A percentile compares a stretch with the other conserved stretches of the same genome.
phyloP scores from a whole-genome alignment of 1,140 invertebrate species.

The Aphidius ervi region DNA sequence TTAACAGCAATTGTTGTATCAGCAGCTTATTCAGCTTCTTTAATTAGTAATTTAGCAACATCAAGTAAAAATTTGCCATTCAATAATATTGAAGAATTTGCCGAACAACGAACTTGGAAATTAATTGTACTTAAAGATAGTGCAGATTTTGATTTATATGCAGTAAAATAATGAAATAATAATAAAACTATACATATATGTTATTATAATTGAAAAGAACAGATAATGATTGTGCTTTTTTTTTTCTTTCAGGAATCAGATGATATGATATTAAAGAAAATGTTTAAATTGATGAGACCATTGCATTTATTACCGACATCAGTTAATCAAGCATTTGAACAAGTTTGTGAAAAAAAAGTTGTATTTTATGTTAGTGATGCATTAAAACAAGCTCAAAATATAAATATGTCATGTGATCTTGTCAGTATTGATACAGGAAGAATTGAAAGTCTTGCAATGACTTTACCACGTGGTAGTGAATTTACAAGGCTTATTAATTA shows the following conservation, averaged over 20 bases:
- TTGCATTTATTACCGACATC: constrained; percentile 4
- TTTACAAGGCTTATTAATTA: constrained; percentile 27
- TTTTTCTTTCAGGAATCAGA: constrained; percentile 12
- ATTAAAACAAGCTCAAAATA: constrained; percentile 13
- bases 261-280: constrained; percentile 5
- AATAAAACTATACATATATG: neutral
- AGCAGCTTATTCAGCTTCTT: constrained; percentile 29
- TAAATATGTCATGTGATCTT: constrained; percentile 22
- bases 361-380: constrained; percentile 24
- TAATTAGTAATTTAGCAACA: constrained; percentile 27
- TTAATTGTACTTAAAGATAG: constrained; percentile 19
- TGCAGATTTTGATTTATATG: constrained; percentile 18
- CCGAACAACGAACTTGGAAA: constrained; percentile 26
- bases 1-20: constrained; percentile 25
- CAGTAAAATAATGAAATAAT: neutral
- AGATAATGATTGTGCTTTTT: constrained; percentile 3
- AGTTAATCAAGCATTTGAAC: constrained; percentile 3
- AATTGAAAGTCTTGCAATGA: constrained; percentile 21
- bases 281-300: constrained; percentile 10
- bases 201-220: no score
- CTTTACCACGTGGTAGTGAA: constrained; percentile 20
- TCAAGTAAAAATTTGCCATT: constrained; percentile 24
- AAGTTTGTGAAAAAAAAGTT: constrained; percentile 27
- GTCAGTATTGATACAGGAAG: constrained; percentile 21
- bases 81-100: constrained; percentile 25